phyloP scores from a whole-genome alignment of 2,888 invertebrate genomes.

The Sabellastarte sp. region DNA sequence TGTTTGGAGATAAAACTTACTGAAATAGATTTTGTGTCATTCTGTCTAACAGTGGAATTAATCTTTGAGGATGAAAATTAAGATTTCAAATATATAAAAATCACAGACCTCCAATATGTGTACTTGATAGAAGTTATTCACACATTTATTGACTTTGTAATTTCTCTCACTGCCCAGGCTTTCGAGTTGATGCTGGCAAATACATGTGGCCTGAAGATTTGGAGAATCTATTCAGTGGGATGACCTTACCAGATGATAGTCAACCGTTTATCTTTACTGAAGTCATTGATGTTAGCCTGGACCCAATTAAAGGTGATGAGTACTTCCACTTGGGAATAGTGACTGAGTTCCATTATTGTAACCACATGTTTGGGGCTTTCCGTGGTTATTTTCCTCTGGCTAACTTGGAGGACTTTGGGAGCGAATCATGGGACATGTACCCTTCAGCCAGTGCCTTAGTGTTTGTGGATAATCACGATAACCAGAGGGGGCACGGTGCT shows the following conservation, averaged over 20 bases:
- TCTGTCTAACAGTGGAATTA: no score
- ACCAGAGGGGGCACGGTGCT: conserved; percentile 69
- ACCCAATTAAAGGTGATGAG: conserved; percentile 45
- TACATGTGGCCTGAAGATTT: conserved; percentile 54
- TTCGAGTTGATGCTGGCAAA: conserved; percentile 50
- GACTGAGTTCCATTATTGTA: conserved; percentile 75
- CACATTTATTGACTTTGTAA: no score
- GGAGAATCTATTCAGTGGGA: conserved; percentile 9
- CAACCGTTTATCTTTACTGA: conserved; percentile 47
- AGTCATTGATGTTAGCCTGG: conserved; percentile 43
- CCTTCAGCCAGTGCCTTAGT: conserved; percentile 50
- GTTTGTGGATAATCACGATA: conserved; percentile 90
- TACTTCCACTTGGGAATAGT: conserved; percentile 62
- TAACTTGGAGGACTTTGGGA: conserved; percentile 33
- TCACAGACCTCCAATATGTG: no score
- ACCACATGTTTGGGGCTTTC: conserved; percentile 38
- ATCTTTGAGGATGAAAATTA: no score
- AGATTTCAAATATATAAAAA: no score
- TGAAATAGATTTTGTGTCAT: no score
- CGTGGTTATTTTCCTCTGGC: conserved; percentile 4
- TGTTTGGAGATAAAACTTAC: no score
- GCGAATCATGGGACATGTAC: conserved; percentile 20
- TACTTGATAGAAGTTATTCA: no score
- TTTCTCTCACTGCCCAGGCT: no score
- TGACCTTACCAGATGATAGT: conserved; percentile 34